phyloP scores from a whole-genome alignment of 1,140 invertebrate genomes.

The Sweltsa coloradensis region DNA sequence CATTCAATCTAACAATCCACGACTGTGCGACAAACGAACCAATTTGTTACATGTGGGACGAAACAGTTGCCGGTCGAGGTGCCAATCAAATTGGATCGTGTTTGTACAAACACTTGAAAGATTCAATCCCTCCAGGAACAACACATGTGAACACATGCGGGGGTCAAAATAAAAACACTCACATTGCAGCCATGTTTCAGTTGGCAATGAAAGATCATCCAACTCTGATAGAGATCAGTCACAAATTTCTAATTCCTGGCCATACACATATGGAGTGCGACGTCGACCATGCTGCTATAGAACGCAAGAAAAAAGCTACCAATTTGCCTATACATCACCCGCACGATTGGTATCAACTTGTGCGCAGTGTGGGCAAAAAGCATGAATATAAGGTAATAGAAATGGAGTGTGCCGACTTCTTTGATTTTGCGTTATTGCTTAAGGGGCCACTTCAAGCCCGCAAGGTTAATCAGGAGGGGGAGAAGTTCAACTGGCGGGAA shows the following conservation, averaged over 20 bases:
- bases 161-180: slow-evolving; percentile 14
- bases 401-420: no score
- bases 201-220: slow-evolving; percentile 10
- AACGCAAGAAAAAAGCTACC: not conserved
- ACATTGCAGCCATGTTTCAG: slow-evolving; percentile 2
- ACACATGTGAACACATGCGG: slow-evolving; percentile 13
- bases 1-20: slow-evolving; percentile 28
- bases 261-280: slow-evolving; percentile 8
- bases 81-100: slow-evolving; percentile 24
- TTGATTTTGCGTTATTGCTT: no score
- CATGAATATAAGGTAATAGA: no score
- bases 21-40: slow-evolving; percentile 17
- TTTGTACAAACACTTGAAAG: slow-evolving; percentile 18
- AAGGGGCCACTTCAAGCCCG: no score
- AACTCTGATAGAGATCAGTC: not conserved
- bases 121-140: slow-evolving; percentile 13
- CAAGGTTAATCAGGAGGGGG: no score
- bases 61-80: slow-evolving; percentile 21
- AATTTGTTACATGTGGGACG: slow-evolving; percentile 26
- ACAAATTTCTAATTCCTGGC: not conserved
- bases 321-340: not conserved
- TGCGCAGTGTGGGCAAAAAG: not conserved
- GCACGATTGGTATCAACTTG: slow-evolving; percentile 6
- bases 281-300: not conserved
- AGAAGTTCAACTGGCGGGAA: no score